Base-by-base conservation (phyloP, 2,113 vertebrate genomes). In the Brachyistius frenatus region DNA sequence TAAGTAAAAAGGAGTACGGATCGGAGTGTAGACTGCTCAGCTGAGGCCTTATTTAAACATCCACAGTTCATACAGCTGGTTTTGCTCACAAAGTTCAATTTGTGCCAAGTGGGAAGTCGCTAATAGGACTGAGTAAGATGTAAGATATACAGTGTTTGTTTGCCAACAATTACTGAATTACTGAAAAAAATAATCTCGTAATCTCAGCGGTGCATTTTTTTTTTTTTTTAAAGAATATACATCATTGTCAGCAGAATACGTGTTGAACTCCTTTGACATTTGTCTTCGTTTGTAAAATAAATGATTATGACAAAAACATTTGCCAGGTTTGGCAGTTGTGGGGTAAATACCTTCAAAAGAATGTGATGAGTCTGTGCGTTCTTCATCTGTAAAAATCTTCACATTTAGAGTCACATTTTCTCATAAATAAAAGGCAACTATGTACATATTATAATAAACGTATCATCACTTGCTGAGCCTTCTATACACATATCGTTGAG, bases 1-100 rank as follows among this genome's bases (percentile, higher is more conserved):
- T 58, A 77, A 83, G 41, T 66, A 47, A 66, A 33, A 66, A 60
- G 68, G n/a, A 69, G 30, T 32, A 5, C 13, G 30, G 37, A 62
- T 36, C 33, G 46, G 33, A 37, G 35, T 30, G 32, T 7, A 39
- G 1, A 16, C 36, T 8, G 32, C 23, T 35, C 2, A 52, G 3
- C 10, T 13, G 2, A 67, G 65, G 33, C 16, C 37, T 53, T 23
- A 23, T 50, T 63, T 37, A 61, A 36, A 49, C 15, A 31, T 55
- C 23, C 4, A 32, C n/a, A 13, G 32, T 36, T 50, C 50, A 16
- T n/a, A 39, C 44, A 75, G 36, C n/a, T 81, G 58, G 53, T 56
- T 70, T 36, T 44, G 35, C 32, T 53, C 31, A 31, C 10, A 70
- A 35, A 5, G 16, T 62, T 50, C 39, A 62, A 61, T 7, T 14